Percentiles rank a stretch among this genome's conserved stretches.
Conservation (phyloP, 2,797 vertebrate genomes). For the Xiphophorus birchmanni region DNA sequence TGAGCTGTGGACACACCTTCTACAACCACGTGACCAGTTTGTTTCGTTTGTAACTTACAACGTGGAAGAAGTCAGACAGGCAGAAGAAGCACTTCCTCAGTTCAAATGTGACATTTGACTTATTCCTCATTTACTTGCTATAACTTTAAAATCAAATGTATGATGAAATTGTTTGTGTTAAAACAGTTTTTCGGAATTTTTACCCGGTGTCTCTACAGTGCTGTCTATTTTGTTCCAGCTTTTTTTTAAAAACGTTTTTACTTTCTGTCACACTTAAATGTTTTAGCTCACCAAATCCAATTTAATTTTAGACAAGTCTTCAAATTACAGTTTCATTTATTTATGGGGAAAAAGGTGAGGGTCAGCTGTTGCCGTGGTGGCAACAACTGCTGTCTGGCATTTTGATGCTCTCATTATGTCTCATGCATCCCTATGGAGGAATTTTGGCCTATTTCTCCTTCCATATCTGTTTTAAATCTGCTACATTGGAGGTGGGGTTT, state of each 20-base stretch:
- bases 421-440: not conserved
- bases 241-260: not conserved
- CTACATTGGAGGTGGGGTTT: not conserved
- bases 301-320: not conserved
- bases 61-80: not conserved
- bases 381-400: not conserved
- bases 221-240: not conserved
- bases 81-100: not conserved
- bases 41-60: not conserved
- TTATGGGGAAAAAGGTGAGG: not conserved
- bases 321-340: not conserved
- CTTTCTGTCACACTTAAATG: not conserved
- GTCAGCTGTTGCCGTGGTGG: not conserved
- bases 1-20: not conserved
- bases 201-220: not conserved
- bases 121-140: not conserved
- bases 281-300: not conserved
- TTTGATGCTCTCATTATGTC: not conserved
- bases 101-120: not conserved
- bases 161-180: not conserved
- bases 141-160: not conserved
- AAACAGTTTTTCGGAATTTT: not conserved
- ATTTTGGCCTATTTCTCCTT: not conserved
- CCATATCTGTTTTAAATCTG: not conserved
- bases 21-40: constrained; percentile 9